phyloP scores from a whole-genome alignment of 2,888 invertebrate genomes.

The Drosophila heteroneura region DNA sequence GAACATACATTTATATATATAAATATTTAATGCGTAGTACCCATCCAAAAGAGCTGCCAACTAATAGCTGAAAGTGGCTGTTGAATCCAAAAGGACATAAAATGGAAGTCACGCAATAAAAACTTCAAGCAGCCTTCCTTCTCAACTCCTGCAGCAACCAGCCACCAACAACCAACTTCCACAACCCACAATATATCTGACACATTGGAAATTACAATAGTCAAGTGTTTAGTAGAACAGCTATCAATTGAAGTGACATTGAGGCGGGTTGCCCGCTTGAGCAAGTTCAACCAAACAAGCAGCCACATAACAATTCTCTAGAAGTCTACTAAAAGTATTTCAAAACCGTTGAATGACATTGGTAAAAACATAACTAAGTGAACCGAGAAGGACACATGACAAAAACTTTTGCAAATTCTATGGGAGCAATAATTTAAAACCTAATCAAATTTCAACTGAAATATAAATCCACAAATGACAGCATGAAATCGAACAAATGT shows the following conservation, averaged over 20 bases:
- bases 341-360: slow-evolving; percentile 33
- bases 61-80: slow-evolving; percentile 45
- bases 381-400: neutral
- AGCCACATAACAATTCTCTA: slow-evolving; percentile 6
- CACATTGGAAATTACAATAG: slow-evolving; percentile 61
- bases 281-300: slow-evolving; percentile 11
- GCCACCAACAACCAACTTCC: neutral
- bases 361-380: slow-evolving; percentile 12
- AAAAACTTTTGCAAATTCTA: neutral
- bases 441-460: slow-evolving; percentile 20
- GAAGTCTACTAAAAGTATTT: slow-evolving; percentile 45
- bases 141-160: neutral
- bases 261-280: slow-evolving; percentile 46
- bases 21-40: slow-evolving; percentile 19
- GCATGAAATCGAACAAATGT: slow-evolving; percentile 8
- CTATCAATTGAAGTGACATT: slow-evolving; percentile 60
- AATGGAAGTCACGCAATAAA: slow-evolving; percentile 74
- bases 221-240: slow-evolving; percentile 57
- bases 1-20: slow-evolving; percentile 27
- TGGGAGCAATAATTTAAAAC: slow-evolving; percentile 12
- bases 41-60: slow-evolving; percentile 28
- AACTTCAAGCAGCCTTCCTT: slow-evolving; percentile 40
- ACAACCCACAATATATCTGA: slow-evolving; percentile 18
- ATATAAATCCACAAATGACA: slow-evolving; percentile 8
- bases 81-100: slow-evolving; percentile 54